Evolutionary conservation across 2,113 vertebrate species (phyloP).

Genomic region (Entomyzon cyanotis): DNA sequence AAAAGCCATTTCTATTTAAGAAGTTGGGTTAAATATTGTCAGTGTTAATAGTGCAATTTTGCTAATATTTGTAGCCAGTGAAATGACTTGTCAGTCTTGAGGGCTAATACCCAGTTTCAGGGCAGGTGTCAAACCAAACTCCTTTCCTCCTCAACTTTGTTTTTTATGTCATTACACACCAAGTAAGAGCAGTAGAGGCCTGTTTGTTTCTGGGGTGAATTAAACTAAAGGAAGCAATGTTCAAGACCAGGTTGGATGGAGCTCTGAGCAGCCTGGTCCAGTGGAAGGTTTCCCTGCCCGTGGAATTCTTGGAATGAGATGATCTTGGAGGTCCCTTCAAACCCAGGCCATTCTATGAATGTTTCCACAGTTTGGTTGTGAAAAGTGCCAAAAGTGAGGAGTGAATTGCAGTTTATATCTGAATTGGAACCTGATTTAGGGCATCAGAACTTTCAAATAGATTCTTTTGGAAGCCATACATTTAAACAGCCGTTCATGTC

Average conservation of each 20-base stretch:
- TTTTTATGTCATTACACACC: background rate
- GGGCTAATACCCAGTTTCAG: background rate
- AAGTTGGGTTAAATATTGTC: conserved; percentile 41
- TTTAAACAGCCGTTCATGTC: conserved; percentile 47
- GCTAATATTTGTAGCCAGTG: conserved; percentile 27
- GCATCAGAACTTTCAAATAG: conserved; percentile 36
- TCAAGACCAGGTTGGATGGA: background rate
- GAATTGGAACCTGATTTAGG: background rate
- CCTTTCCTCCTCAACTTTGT: background rate
- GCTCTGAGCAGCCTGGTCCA: background rate
- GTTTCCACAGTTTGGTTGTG: conserved; percentile 72
- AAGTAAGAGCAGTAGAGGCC: conserved; percentile 34
- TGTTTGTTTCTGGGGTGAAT: conserved; percentile 49
- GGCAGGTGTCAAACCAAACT: background rate
- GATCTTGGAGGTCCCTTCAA: background rate
- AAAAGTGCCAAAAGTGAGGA: background rate
- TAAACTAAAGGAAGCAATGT: conserved; percentile 46
- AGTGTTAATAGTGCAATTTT: background rate
- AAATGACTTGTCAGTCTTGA: conserved; percentile 4
- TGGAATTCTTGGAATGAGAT: background rate
- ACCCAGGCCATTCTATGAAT: background rate
- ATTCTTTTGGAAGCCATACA: conserved; percentile 55
- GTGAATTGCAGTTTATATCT: background rate
- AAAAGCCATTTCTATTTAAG: conserved; percentile 60
- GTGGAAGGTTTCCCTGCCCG: background rate